These are phyloP conservation scores for Bergia puertoricense DNA, from an alignment of 92 coral and sea anemone genomes.

Conservation along the genomic window DNA sequence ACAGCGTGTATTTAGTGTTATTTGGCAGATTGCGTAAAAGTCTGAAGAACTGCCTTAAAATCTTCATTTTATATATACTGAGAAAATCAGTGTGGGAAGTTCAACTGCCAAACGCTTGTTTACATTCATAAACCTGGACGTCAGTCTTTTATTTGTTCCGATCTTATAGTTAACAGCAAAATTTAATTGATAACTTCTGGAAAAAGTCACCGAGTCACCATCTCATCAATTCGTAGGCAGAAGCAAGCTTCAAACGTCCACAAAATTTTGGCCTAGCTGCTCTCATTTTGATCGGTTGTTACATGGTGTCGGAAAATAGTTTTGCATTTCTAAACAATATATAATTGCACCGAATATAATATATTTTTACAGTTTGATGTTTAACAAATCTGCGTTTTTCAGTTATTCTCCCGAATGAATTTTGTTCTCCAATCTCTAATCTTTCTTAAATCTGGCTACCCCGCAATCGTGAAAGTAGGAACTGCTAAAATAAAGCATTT, in stretches of 20 bases:
- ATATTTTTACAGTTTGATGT: background rate
- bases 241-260: too few relatives aligned
- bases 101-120: background rate
- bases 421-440: background rate
- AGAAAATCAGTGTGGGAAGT: background rate
- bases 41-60: background rate
- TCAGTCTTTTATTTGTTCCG: background rate
- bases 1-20: too few relatives aligned
- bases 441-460: background rate
- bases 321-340: too few relatives aligned
- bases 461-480: background rate
- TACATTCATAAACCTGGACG: background rate
- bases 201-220: background rate
- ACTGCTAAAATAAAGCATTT: background rate
- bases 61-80: background rate
- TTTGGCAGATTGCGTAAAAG: background rate
- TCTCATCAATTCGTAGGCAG: background rate
- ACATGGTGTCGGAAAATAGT: too few relatives aligned
- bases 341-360: too few relatives aligned
- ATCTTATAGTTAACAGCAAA: too few relatives aligned
- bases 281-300: too few relatives aligned
- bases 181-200: background rate
- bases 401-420: too few relatives aligned
- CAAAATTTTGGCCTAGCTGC: too few relatives aligned
- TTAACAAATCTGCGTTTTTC: background rate